phyloP scores from a whole-genome alignment of 1,140 invertebrate species.

The Trichonephila clavata region DNA sequence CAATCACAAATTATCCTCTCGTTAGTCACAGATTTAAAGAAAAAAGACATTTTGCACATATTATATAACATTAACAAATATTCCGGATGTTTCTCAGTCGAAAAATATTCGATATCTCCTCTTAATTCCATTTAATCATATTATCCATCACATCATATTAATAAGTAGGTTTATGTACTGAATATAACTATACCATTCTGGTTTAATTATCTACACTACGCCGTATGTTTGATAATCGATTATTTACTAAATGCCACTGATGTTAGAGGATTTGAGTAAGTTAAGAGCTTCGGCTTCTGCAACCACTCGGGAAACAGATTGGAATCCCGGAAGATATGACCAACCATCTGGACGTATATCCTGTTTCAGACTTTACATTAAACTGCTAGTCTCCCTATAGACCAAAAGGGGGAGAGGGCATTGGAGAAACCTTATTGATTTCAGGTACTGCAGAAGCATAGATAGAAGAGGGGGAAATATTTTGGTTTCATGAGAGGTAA shows the following conservation, averaged over 20 bases:
- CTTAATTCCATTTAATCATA: background rate
- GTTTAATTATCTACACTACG: conserved; percentile 24
- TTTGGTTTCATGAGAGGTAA: background rate
- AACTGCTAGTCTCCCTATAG: conserved; percentile 16
- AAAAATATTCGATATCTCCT: background rate
- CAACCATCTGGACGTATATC: conserved; percentile 21
- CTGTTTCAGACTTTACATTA: conserved; percentile 31
- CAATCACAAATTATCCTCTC: background rate
- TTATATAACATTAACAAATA: background rate
- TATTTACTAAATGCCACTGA: conserved; percentile 34
- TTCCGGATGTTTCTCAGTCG: background rate
- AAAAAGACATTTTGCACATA: background rate
- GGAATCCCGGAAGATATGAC: conserved; percentile 40
- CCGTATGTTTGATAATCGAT: conserved; percentile 30
- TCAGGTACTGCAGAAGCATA: conserved; percentile 2
- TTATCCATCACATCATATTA: background rate
- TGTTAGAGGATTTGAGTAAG: conserved; percentile 34
- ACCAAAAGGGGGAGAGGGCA: background rate
- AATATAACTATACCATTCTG: conserved; percentile 13
- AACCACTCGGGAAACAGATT: conserved; percentile 40
- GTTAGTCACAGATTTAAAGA: background rate
- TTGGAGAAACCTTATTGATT: conserved; percentile 27
- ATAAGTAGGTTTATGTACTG: conserved; percentile 16
- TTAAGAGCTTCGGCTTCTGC: conserved; percentile 37
- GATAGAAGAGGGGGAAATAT: background rate